Base-by-base conservation (phyloP, 2,888 invertebrate species). In the Agriopis aurantiaria region DNA sequence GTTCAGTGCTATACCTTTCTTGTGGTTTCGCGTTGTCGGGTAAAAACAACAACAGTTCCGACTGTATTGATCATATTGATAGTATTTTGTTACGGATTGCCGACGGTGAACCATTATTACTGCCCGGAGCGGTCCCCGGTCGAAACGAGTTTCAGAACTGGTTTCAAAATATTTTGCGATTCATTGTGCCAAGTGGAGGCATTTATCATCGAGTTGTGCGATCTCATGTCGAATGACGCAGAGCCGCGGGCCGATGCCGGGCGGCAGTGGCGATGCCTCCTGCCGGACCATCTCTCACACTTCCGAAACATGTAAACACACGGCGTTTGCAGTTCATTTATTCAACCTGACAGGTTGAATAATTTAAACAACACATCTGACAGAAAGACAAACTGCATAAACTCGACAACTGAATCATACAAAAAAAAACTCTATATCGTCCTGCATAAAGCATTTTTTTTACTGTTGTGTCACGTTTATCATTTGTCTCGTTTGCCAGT, bases 111-210 rank as follows among this genome's bases (percentile, higher is more conserved):
- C 3, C 33, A 33, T 33, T 33, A 33, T 33, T 14, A 48, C n/a
- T 23, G 51, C 3, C 52, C 52, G 23, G 11, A 33, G 23, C 10
- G 52, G 40, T 55, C 33, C n/a, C 14, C 41, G 43, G 7, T 14
- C 43, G 43, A 55, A 55, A 41, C 41, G 43, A 57, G 56, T 57
- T 57, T 57, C 56, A 43, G 56, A 57, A 55, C 43, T 57, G 56
- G 12, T 43, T 43, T 10, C 14, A 43, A 57, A 43, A 17, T 55
- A 40, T 55, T 40, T 8, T 43, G 56, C 46, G 46, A 14, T 49
- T 14, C 48, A 49, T 48, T 40, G 46, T 11, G 74, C 70, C 70
- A 41, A 56, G 56, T 56, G 56, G 41, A 41, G 41, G 41, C 55
- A 57, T 57, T 56, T 14, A 56, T 14, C 56, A 64, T 33, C 43